Conservation (phyloP, 2,888 invertebrate genomes). For the Acrobasis repandana region DNA sequence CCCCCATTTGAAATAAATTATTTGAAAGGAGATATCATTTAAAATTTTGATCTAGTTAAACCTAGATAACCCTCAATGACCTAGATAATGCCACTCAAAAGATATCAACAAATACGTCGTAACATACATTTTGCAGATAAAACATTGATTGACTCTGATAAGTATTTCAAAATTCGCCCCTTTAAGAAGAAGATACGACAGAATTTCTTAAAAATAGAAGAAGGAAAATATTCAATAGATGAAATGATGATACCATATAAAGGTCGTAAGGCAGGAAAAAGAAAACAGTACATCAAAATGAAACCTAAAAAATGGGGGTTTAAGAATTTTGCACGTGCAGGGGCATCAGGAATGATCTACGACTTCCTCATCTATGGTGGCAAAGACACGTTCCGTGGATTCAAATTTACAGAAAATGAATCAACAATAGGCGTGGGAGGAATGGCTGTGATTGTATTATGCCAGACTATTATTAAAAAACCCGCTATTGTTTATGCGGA, state of each 20-base stretch:
- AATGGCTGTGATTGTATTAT: no score
- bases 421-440: no score
- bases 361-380: no score
- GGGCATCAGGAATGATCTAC: constrained; percentile 39
- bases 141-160: constrained; percentile 22
- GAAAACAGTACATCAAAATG: constrained; percentile 41
- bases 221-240: constrained; percentile 37
- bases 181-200: constrained; percentile 24
- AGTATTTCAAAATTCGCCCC: constrained; percentile 27
- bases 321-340: constrained; percentile 39
- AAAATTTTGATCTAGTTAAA: no score
- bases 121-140: constrained; percentile 30
- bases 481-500: no score
- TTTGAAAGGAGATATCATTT: no score
- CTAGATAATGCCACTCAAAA: constrained; percentile 25
- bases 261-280: constrained; percentile 42
- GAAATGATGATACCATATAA: constrained; percentile 48
- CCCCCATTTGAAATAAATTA: no score
- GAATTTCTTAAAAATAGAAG: constrained; percentile 30
- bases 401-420: no score
- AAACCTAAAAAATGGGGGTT: constrained; percentile 45
- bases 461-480: no score
- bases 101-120: constrained; percentile 28
- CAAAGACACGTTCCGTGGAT: no score
- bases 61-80: no score